Evolutionary conservation across 1,140 invertebrate genomes (phyloP), one percentile per base, ranked within the genome.

Genomic region (Bacillus rossius): DNA sequence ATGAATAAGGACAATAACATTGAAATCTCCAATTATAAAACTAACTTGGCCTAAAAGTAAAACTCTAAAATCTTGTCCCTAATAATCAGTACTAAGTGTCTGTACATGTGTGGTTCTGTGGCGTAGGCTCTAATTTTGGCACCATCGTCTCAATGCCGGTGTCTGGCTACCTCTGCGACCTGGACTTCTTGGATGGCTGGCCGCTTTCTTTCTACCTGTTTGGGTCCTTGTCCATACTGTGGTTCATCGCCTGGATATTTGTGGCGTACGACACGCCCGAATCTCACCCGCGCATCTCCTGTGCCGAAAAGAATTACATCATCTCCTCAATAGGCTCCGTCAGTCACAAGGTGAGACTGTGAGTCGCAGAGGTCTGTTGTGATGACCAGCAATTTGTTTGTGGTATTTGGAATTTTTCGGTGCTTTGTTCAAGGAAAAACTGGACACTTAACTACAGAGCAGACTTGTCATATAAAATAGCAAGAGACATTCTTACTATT

Each of bases 251-350:
- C 41, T 91, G 87, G 82, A 78, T 83, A 8, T 49, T 87, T 13
- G 66, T 89, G 16, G 89, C 87, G 72, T 89, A 86, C 73, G 88
- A 83, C 60, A 83, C 86, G 60, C 94, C 94, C 8, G 79, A 80
- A 10, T 77, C 81, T 20, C 92, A 96, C 81, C 90, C 90, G 3
- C 87, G 85, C 59, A 96, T 96, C 66, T 86, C 84, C 20, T 83
- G 87, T 37, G 74, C 82, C 37, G 94, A 97, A 72, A 80, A 80
- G 42, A 79, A 85, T 37, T 94, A 87, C 70, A 60, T 55, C 17
- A 56, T 26, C 23, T 52, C 50, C 17, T 7, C 17, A 8, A 45
- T 45, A 20, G 22, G 22, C 43, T 45, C 17, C 14, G 22, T 45
- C 14, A 20, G 10, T 45, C 43, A 45, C 17, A 23, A 45, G 17